A percentile compares a stretch with the other conserved stretches of the same genome.
These are phyloP conservation scores for Myodes glareolus DNA, from an alignment of 2,113 vertebrate genomes.

Conservation along the genomic window DNA sequence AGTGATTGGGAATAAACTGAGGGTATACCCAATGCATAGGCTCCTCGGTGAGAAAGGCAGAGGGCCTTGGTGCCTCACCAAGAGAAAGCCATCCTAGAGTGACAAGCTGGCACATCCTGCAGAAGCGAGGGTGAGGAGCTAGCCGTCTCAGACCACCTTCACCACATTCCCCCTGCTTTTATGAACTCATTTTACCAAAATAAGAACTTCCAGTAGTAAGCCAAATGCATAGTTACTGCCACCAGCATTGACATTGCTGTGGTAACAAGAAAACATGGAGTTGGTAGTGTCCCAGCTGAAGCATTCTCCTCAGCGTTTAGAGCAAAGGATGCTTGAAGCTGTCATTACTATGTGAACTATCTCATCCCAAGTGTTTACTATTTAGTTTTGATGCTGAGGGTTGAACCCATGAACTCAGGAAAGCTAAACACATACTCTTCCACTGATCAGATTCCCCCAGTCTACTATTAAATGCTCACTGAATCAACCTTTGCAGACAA, in stretches of 20 bases:
- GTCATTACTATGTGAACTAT: slow-evolving; percentile 37
- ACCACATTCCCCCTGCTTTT: background rate
- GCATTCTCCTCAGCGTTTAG: background rate
- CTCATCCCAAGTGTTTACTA: background rate
- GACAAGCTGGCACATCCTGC: background rate
- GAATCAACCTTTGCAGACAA: background rate
- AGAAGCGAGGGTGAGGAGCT: background rate
- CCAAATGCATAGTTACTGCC: background rate
- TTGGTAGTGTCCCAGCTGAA: background rate
- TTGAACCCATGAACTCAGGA: background rate
- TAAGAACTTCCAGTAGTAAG: background rate
- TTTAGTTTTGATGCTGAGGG: background rate
- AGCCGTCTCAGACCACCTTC: background rate
- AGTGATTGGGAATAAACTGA: background rate
- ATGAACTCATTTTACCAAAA: slow-evolving; percentile 3
- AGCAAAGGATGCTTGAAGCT: background rate
- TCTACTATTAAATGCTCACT: background rate
- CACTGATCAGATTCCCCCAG: background rate
- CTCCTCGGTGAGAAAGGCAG: background rate
- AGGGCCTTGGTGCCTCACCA: background rate
- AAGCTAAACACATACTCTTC: background rate
- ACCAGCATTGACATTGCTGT: background rate
- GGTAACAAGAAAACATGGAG: background rate
- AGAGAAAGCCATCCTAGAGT: background rate
- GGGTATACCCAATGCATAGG: background rate